A percentile compares a stretch with the other conserved stretches of the same genome.
phyloP scores from a whole-genome alignment of 2,113 vertebrate species.

The Clarias gariepinus region DNA sequence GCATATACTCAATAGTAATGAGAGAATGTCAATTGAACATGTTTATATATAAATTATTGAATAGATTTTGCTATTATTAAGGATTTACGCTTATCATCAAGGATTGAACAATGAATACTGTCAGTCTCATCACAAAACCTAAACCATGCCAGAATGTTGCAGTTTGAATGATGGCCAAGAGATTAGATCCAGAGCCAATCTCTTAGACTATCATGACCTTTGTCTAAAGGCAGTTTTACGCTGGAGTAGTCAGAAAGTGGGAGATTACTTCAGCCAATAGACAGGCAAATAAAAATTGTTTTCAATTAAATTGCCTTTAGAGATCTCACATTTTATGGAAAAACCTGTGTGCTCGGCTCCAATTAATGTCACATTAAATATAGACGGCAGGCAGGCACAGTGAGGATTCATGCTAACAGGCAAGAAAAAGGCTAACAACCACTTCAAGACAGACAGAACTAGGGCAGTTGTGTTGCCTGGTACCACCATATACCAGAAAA shows the following conservation, averaged over 20 bases:
- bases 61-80: background rate
- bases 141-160: background rate
- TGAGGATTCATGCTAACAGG: background rate
- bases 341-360: background rate
- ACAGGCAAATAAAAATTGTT: background rate
- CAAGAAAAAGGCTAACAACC: conserved; percentile 64
- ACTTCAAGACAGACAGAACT: conserved; percentile 66
- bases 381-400: background rate
- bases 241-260: background rate
- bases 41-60: background rate
- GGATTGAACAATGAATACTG: background rate
- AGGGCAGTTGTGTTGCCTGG: conserved; percentile 63
- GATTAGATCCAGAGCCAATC: background rate
- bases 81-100: background rate
- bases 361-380: background rate
- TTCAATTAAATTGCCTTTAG: background rate
- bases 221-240: background rate
- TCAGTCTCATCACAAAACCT: background rate
- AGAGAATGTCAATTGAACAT: background rate
- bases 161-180: background rate
- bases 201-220: background rate
- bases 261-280: background rate
- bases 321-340: conserved; percentile 10
- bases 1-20: background rate
- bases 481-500: conserved; percentile 54